Evolutionary conservation across 2,888 invertebrate species (phyloP).

Genomic region (Phortica magna): DNA sequence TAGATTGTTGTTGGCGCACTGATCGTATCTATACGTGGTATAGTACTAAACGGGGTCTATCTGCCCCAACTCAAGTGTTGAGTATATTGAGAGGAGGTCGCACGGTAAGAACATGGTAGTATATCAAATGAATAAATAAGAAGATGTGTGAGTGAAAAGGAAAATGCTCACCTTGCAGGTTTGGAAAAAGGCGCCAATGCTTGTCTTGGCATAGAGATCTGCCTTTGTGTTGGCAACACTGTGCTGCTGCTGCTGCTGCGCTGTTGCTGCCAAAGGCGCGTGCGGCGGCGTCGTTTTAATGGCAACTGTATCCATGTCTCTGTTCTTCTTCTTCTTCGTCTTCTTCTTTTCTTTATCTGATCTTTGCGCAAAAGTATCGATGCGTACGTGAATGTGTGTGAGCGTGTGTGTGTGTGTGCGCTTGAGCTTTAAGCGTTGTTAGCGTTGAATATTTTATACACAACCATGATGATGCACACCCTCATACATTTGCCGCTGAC

Average conservation of each 20-base stretch:
- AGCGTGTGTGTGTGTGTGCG: not conserved
- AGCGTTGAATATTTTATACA: not conserved
- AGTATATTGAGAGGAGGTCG: too few species aligned
- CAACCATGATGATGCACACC: too few species aligned
- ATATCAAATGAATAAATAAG: not conserved
- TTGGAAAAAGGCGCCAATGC: slow-evolving; percentile 78
- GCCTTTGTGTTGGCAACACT: slow-evolving; percentile 42
- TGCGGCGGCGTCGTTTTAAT: slow-evolving; percentile 74
- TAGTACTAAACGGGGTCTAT: too few species aligned
- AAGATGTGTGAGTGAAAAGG: not conserved
- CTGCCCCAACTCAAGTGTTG: too few species aligned
- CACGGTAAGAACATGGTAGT: not conserved
- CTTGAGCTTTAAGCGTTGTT: not conserved
- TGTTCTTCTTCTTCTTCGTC: slow-evolving; percentile 35
- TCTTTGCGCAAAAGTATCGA: not conserved
- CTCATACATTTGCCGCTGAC: too few species aligned
- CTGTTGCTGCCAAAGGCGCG: slow-evolving; percentile 67
- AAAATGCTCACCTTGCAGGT: slow-evolving; percentile 77
- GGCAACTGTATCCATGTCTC: slow-evolving; percentile 72
- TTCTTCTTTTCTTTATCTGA: slow-evolving; percentile 33
- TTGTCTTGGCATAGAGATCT: slow-evolving; percentile 59
- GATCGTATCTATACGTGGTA: too few species aligned
- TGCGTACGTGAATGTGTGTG: not conserved
- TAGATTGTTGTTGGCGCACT: too few species aligned
- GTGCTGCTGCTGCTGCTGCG: slow-evolving; percentile 55